These are phyloP conservation scores for Bombus balteatus DNA, from an alignment of 1,140 invertebrate genomes.

Conservation along the genomic window DNA sequence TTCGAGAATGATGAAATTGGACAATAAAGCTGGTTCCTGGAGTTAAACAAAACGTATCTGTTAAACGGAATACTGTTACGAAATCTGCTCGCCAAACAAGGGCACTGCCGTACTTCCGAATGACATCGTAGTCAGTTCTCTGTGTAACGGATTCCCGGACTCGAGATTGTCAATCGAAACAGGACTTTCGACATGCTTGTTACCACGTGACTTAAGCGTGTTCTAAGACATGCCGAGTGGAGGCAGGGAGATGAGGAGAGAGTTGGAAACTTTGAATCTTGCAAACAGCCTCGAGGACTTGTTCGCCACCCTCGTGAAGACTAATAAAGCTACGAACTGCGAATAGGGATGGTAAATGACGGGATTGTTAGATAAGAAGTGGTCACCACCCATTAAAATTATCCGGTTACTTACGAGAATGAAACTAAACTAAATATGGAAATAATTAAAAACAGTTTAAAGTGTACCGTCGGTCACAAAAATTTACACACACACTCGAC, in stretches of 20 bases:
- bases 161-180: constrained; percentile 16
- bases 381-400: neutral
- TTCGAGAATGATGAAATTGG: too few species aligned
- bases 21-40: too few species aligned
- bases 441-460: too few species aligned
- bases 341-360: neutral
- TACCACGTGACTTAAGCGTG: constrained; percentile 27
- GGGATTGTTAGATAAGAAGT: neutral
- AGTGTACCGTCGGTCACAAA: too few species aligned
- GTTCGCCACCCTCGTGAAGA: neutral
- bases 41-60: neutral
- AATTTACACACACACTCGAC: too few species aligned
- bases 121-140: constrained; percentile 28
- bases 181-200: constrained; percentile 27
- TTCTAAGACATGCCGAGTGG: neutral
- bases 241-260: too few species aligned
- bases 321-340: constrained; percentile 27
- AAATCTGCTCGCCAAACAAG: neutral
- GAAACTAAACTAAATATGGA: neutral
- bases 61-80: neutral
- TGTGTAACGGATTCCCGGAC: neutral
- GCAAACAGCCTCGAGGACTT: constrained; percentile 27
- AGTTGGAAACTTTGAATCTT: constrained; percentile 41
- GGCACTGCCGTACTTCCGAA: neutral
- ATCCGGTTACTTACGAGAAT: too few species aligned